These are phyloP conservation scores for Amphiura filiformis DNA, from an alignment of 35 echinoderm and acorn worm genomes.

Conservation along the genomic window DNA sequence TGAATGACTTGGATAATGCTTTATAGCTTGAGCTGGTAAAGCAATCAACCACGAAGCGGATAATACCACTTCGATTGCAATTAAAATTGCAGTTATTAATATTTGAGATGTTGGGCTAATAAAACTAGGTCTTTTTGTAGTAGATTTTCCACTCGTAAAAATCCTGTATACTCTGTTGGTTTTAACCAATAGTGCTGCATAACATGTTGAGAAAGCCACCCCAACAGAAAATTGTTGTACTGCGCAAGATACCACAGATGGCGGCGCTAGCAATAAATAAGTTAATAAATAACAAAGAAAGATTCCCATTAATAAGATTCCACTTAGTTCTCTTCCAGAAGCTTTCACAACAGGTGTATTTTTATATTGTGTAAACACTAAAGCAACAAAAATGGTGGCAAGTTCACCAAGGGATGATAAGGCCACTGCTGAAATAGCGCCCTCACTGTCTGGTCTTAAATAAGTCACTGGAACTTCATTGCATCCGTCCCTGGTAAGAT, in stretches of 20 bases:
- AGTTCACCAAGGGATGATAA: slow-evolving; percentile 61
- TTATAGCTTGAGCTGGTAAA: slow-evolving; percentile 35
- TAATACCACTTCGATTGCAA: slow-evolving; percentile 63
- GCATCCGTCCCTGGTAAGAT: slow-evolving; percentile 50
- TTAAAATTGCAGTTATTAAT: slow-evolving; percentile 65
- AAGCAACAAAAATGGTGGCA: slow-evolving; percentile 56
- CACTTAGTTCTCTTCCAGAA: slow-evolving; percentile 74
- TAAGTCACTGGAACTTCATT: slow-evolving; percentile 29
- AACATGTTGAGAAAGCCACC: slow-evolving; percentile 74
- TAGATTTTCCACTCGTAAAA: slow-evolving; percentile 63
- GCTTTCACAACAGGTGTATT: slow-evolving; percentile 86
- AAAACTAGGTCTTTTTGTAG: slow-evolving; percentile 75
- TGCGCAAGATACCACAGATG: slow-evolving; percentile 40
- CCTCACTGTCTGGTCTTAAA: slow-evolving; percentile 33
- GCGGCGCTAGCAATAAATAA: slow-evolving; percentile 49
- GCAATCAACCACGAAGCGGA: slow-evolving; percentile 57
- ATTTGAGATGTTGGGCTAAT: slow-evolving; percentile 85
- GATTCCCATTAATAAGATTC: slow-evolving; percentile 60
- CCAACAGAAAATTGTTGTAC: slow-evolving; percentile 67
- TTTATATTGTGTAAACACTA: slow-evolving; percentile 46
- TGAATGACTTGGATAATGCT: slow-evolving; percentile 13
- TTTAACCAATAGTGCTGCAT: slow-evolving; percentile 76
- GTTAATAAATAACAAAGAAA: slow-evolving; percentile 75
- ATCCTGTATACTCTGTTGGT: slow-evolving; percentile 92
- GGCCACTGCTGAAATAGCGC: slow-evolving; percentile 48